A percentile compares a stretch with the other conserved stretches of the same genome.
Conservation (phyloP, 2,113 vertebrate genomes). For the Melanerpes aurifrons region DNA sequence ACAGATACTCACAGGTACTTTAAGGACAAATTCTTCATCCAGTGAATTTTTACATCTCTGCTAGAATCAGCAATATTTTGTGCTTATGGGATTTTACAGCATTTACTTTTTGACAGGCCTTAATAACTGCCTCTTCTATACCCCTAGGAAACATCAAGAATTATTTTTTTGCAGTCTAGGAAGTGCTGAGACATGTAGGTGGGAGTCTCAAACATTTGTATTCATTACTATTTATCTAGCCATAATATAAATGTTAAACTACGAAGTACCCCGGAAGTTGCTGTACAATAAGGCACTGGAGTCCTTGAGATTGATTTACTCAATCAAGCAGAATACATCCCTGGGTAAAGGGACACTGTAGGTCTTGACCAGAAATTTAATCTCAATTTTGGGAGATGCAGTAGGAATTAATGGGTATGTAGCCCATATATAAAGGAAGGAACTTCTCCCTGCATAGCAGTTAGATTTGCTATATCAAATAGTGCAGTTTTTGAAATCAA, state of each 20-base stretch:
- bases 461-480: not conserved
- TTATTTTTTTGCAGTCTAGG: conserved; percentile 28
- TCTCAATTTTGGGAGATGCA: not conserved
- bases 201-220: not conserved
- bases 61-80: conserved; percentile 20
- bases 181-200: not conserved
- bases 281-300: not conserved
- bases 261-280: not conserved
- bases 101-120: conserved; percentile 19
- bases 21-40: not conserved
- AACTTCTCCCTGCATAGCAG: not conserved
- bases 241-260: not conserved
- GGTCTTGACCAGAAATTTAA: conserved; percentile 25
- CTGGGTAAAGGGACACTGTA: not conserved
- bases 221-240: conserved; percentile 28
- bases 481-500: not conserved
- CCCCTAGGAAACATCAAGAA: not conserved
- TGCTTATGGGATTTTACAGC: not conserved
- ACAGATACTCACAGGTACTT: not conserved
- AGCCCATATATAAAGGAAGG: not conserved
- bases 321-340: not conserved
- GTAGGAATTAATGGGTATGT: not conserved
- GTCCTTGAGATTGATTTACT: not conserved
- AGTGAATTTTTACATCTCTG: not conserved
- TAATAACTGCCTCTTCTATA: conserved; percentile 25